phyloP scores from a whole-genome alignment of 2,888 invertebrate genomes.

The Steromphala cineraria region DNA sequence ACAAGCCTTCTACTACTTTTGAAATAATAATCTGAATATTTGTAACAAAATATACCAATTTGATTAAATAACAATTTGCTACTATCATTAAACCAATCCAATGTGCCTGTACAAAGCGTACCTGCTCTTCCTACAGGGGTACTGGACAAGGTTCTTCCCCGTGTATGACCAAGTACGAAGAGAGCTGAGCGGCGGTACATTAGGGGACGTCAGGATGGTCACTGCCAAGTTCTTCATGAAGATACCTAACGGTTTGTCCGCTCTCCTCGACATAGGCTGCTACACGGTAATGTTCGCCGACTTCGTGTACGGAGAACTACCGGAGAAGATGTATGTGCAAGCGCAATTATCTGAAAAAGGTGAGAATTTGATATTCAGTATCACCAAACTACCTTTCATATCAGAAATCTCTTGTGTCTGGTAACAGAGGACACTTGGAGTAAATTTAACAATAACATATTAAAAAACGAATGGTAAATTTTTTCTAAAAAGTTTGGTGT shows the following conservation, averaged over 20 bases:
- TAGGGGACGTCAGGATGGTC: conserved; percentile 85
- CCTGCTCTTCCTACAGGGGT: conserved; percentile 77
- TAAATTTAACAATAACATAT: too few relatives aligned
- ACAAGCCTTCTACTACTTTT: too few relatives aligned
- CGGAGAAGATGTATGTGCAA: conserved; percentile 71
- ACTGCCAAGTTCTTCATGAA: conserved; percentile 82
- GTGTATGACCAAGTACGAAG: conserved; percentile 83
- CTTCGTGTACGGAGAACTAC: conserved; percentile 81
- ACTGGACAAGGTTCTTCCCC: conserved; percentile 93
- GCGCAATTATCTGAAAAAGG: conserved; percentile 25
- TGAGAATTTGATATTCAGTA: background rate
- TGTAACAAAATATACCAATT: too few relatives aligned
- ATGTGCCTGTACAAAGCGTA: too few relatives aligned
- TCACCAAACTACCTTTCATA: too few relatives aligned
- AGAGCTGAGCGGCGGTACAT: conserved; percentile 85
- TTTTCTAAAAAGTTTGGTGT: too few relatives aligned
- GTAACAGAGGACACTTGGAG: too few relatives aligned
- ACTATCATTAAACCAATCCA: too few relatives aligned
- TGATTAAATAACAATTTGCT: too few relatives aligned
- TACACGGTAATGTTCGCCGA: conserved; percentile 66
- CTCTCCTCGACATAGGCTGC: conserved; percentile 63
- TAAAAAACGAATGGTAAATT: too few relatives aligned
- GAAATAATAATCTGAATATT: too few relatives aligned
- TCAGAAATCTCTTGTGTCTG: too few relatives aligned
- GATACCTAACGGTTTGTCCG: conserved; percentile 84